Evolutionary conservation across 2,888 invertebrate species (phyloP), one percentile per base, ranked within the genome.

Genomic region (Tetramorium bicarinatum): DNA sequence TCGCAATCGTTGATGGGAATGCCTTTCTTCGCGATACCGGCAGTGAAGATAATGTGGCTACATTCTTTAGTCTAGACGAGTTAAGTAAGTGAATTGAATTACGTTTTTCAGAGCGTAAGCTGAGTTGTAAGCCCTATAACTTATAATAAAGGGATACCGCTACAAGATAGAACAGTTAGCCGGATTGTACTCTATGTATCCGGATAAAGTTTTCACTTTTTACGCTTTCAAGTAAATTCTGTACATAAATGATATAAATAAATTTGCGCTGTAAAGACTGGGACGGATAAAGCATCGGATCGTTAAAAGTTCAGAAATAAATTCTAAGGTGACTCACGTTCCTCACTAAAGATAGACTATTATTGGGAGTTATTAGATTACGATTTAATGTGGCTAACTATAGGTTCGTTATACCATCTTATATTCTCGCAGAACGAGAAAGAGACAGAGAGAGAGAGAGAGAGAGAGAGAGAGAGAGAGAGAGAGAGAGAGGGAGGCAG

Each of bases 41-140:
- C 3, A 41, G 38, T 44, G 56, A 61, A 80, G 44, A 79, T 67
- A 80, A 74, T 47, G 59, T 47, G 41, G 62, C 59, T 44, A 69
- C 71, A 61, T 75, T 61, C 76, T 52, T 75, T 75, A 41, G 69
- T 69, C 77, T 69, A 41, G 54, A 69, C 41, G 69, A 80, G 59
- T 74, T 47, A 72, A 79, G 47, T 25, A 47, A 41, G 56, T 61
- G 62, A 84, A 83, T 84, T 74, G 44, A 52, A 56, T 75, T 83
- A 83, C 56, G 66, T 74, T 83, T 84, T 69, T 67, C 13, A 54
- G 52, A 61, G 29, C 72, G 56, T 59, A 67, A 77, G 44, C 72
- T 38, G 52, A 76, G 62, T 69, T 76, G 54, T 54, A 69, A 47
- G 56, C 25, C 15, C 54, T 76, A 76, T 76, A 84, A 84, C 54